Evolutionary conservation across 2,113 vertebrate genomes (phyloP).

Genomic region (Ramphastos sulfuratus): DNA sequence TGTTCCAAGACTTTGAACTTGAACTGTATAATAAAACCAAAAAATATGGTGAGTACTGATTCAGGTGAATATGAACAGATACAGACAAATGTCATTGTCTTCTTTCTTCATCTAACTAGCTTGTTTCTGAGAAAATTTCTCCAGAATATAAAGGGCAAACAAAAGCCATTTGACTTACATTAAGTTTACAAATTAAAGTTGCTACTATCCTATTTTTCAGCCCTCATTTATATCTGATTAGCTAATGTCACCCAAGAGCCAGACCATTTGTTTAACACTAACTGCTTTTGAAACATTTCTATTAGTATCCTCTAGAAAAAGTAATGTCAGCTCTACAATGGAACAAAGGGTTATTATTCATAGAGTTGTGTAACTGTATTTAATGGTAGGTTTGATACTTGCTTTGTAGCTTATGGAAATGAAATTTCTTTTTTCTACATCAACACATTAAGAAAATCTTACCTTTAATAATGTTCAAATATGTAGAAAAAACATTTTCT

Average conservation of each 20-base stretch:
- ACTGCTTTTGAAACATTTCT: constrained; percentile 12
- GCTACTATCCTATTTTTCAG: constrained; percentile 39
- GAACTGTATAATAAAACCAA: background rate
- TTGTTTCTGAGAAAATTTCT: constrained; percentile 15
- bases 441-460: background rate
- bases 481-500: background rate
- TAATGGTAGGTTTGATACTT: constrained; percentile 5
- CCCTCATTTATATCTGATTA: constrained; percentile 5
- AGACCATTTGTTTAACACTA: constrained; percentile 37
- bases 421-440: background rate
- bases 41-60: background rate
- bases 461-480: background rate
- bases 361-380: background rate
- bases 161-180: constrained; percentile 17
- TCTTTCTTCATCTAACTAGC: background rate
- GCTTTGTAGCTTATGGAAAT: background rate
- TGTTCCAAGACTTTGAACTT: background rate
- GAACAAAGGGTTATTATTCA: constrained; percentile 18
- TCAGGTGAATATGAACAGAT: background rate
- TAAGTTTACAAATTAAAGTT: constrained; percentile 22
- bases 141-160: constrained; percentile 27
- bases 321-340: background rate
- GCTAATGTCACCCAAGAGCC: constrained; percentile 31
- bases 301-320: constrained; percentile 24
- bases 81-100: constrained; percentile 2